A percentile compares a stretch with the other conserved stretches of the same genome.
Conservation (phyloP, 2,113 vertebrate genomes). For the Erythrocercus mccallii region DNA sequence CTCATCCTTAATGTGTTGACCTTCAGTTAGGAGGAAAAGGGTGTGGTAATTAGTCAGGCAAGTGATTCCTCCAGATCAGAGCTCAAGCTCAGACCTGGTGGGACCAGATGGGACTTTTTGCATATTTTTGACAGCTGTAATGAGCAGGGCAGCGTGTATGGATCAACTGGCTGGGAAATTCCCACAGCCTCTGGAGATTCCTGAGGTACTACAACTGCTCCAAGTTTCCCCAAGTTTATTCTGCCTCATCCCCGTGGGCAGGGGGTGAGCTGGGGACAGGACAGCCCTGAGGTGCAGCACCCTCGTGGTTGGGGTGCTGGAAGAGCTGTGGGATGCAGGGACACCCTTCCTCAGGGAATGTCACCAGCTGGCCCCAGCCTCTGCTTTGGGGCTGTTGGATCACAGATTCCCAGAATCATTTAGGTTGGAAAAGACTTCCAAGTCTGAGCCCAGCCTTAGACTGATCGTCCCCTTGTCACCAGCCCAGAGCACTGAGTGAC, state of each 20-base stretch:
- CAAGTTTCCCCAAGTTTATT: background rate
- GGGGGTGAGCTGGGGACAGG: background rate
- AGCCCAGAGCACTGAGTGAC: background rate
- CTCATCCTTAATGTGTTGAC: slow-evolving; percentile 21
- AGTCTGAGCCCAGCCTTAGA: accelerated
- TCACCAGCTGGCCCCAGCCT: background rate
- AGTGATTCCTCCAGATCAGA: background rate
- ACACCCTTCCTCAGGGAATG: no score
- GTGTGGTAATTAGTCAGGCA: slow-evolving; percentile 50
- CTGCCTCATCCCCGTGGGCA: background rate
- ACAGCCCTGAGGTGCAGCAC: accelerated
- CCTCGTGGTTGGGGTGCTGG: background rate
- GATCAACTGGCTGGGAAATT: slow-evolving; percentile 62
- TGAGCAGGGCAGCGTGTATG: slow-evolving; percentile 47
- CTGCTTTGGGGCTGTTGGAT: background rate
- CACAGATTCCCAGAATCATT: background rate
- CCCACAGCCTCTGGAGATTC: background rate
- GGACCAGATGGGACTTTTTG: slow-evolving; percentile 62
- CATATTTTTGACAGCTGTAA: slow-evolving; percentile 65
- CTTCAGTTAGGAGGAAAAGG: slow-evolving; percentile 16
- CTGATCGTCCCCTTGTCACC: accelerated
- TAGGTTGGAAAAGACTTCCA: background rate
- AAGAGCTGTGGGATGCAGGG: background rate
- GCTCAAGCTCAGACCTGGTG: background rate
- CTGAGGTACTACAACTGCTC: background rate